phyloP scores from a whole-genome alignment of 2,797 vertebrate genomes.

The Linurgus olivaceus region DNA sequence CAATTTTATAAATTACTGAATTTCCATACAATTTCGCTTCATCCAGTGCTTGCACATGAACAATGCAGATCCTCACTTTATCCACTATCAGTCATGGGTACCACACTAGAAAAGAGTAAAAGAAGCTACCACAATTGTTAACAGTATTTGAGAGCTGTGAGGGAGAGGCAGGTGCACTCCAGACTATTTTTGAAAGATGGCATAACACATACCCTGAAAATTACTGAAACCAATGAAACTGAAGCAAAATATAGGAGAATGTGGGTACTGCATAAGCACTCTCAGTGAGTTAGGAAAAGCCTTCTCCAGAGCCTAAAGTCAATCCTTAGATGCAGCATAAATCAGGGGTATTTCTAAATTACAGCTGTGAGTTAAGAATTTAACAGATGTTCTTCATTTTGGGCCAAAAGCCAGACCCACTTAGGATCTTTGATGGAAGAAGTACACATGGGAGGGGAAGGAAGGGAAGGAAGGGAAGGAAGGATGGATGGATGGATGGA shows the following conservation, averaged over 20 bases:
- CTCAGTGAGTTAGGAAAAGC: neutral
- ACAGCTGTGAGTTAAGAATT: neutral
- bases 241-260: neutral
- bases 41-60: accelerated
- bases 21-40: neutral
- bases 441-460: neutral
- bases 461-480: neutral
- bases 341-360: neutral
- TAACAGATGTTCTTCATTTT: neutral
- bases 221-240: neutral
- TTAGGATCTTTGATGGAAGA: neutral
- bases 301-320: neutral
- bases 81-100: neutral
- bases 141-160: neutral
- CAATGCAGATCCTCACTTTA: neutral
- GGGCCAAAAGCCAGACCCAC: neutral
- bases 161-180: neutral
- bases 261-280: neutral
- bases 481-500: neutral
- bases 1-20: neutral
- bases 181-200: neutral
- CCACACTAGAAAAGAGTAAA: neutral
- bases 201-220: neutral
- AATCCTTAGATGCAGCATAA: neutral
- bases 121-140: neutral